These are phyloP conservation scores for Gallinago jamesoni DNA, from an alignment of 2,113 vertebrate species.

Conservation along the genomic window DNA sequence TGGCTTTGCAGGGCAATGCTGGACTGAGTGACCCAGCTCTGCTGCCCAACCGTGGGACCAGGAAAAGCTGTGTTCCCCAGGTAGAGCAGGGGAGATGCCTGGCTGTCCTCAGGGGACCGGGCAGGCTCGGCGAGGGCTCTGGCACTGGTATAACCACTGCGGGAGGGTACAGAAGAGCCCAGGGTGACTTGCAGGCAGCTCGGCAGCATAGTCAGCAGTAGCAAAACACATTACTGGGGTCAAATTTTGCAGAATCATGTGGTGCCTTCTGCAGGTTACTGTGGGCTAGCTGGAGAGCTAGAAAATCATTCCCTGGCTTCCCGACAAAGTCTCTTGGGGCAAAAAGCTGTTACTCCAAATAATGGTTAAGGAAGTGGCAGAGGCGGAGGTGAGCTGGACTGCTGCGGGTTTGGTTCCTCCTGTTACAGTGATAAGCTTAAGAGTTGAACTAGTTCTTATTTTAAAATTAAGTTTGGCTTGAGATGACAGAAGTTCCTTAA, in stretches of 20 bases:
- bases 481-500: not conserved
- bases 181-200: not conserved
- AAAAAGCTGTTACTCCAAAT: not conserved
- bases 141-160: not conserved
- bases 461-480: not conserved
- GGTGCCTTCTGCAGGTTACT: not conserved
- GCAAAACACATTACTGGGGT: not conserved
- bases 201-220: not conserved
- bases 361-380: not conserved
- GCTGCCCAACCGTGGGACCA: fast-evolving
- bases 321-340: not conserved
- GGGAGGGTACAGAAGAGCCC: not conserved
- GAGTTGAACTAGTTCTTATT: not conserved
- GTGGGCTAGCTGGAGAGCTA: not conserved
- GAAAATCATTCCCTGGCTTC: not conserved
- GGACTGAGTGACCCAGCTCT: fast-evolving
- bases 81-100: not conserved
- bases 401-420: not conserved
- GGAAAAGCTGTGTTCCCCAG: not conserved
- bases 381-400: not conserved
- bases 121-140: not conserved
- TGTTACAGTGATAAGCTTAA: not conserved
- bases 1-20: not conserved
- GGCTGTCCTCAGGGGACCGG: not conserved
- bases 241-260: fast-evolving